Conservation (phyloP, 2,113 vertebrate genomes). For the Myrmecophaga tridactyla region DNA sequence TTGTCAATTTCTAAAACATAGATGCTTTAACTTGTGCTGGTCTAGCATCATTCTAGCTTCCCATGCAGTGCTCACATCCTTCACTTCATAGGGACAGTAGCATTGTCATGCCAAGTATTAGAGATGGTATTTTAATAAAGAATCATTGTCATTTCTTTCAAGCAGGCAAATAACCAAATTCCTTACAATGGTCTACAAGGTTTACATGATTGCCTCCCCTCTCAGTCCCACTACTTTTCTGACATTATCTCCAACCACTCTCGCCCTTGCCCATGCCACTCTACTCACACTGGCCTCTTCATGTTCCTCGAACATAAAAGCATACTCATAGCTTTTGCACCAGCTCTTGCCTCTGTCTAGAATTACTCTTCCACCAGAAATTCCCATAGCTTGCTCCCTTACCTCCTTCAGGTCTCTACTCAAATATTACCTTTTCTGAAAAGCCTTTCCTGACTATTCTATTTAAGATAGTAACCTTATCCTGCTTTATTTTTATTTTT, state of each 20-base stretch:
- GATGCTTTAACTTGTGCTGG: not conserved
- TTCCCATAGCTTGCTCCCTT: not conserved
- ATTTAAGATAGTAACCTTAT: not conserved
- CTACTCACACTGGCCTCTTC: not conserved
- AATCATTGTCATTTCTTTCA: not conserved
- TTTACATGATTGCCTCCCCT: not conserved
- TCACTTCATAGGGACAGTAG: not conserved
- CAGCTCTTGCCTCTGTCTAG: not conserved
- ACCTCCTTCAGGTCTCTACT: not conserved
- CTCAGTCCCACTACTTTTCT: not conserved
- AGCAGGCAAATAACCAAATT: not conserved
- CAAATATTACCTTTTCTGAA: not conserved
- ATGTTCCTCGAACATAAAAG: not conserved
- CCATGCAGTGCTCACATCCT: not conserved
- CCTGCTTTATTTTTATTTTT: not conserved
- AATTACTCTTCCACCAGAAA: constrained; percentile 5
- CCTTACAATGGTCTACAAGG: not conserved
- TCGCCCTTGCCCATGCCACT: not conserved
- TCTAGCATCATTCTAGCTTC: not conserved
- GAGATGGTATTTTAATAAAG: constrained; percentile 18
- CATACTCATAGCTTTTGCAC: not conserved
- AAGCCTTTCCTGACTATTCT: not conserved
- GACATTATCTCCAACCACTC: not conserved
- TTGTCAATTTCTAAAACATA: constrained; percentile 12
- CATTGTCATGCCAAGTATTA: constrained; percentile 7